A percentile compares a stretch with the other conserved stretches of the same genome.
phyloP scores from a whole-genome alignment of 2,888 invertebrate species.

The Amitus sp. region DNA sequence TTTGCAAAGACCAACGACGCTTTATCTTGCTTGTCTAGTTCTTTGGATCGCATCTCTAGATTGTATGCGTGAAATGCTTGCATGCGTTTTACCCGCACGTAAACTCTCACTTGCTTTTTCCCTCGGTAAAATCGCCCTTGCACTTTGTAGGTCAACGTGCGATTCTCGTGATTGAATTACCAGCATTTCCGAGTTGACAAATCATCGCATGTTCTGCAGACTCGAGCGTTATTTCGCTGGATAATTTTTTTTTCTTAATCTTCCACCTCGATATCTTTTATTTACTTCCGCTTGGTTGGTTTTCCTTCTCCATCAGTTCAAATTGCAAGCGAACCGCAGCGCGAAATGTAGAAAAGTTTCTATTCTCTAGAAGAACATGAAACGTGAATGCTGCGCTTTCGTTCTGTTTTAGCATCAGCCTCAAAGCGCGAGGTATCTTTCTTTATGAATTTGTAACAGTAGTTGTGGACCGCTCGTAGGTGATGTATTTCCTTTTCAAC shows the following conservation, averaged over 20 bases:
- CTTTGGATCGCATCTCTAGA: slow-evolving; percentile 61
- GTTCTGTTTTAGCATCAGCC: no score
- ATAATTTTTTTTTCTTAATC: no score
- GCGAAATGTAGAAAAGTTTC: slow-evolving; percentile 28
- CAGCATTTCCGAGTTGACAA: no score
- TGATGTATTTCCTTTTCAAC: no score
- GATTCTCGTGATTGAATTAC: no score
- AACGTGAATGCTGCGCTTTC: slow-evolving; percentile 15
- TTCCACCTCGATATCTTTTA: background rate
- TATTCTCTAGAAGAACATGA: slow-evolving; percentile 5
- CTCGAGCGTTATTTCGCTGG: no score
- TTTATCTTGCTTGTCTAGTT: slow-evolving; percentile 44
- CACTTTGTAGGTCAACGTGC: slow-evolving; percentile 11
- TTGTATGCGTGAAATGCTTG: slow-evolving; percentile 47
- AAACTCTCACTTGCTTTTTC: slow-evolving; percentile 13
- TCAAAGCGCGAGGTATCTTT: no score
- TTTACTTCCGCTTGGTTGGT: background rate
- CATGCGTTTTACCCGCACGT: slow-evolving; percentile 27
- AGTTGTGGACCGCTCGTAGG: no score
- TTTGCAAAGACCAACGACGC: slow-evolving; percentile 26
- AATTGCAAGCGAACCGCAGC: slow-evolving; percentile 18
- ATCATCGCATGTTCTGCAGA: no score
- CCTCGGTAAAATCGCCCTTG: slow-evolving; percentile 22
- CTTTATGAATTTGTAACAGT: background rate
- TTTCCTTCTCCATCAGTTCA: slow-evolving; percentile 11